Evolutionary conservation across 2,797 vertebrate genomes (phyloP), one percentile per base, ranked within the genome.

Genomic region (Nothura maculosa): DNA sequence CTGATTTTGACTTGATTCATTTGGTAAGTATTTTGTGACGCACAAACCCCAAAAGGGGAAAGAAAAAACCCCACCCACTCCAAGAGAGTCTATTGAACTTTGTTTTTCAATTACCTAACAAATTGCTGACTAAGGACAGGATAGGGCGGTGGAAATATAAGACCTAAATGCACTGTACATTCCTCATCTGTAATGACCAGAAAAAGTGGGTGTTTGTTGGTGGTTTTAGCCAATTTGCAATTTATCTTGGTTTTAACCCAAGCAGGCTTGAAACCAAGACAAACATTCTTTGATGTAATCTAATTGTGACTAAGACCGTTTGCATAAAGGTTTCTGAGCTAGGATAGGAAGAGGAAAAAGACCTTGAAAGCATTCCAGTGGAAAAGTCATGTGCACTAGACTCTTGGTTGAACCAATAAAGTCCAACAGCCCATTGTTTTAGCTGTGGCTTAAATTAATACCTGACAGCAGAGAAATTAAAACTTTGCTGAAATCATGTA

Each of bases 231-330:
- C 96, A 94, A 87, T 92, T 94, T 94, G 91, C 89, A 87, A 73
- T 97, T 98, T 97, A 96, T 97, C 96, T 98, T 98, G 97, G 96
- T 97, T 97, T 95, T 86, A 93, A 92, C 97, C 97, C 97, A 98
- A 97, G 93, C 86, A 95, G 97, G 97, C 97, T 94, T 72, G 72
- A 88, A 91, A 97, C 97, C 96, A 98, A 98, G 96, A 98, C 95
- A 98, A 98, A 98, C 94, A 98, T 83, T 67, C 96, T 97, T 96
- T 97, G 97, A 97, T 97, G 97, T 95, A 62, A 94, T 95, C 94
- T 87, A 89, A 83, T 87, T 92, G 87, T 97, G 97, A 96, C 96
- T 98, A 92, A 95, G 96, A 93, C 85, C 60, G n/a, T 93, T 89
- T 93, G 87, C 92, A 86, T 87, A 90, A 89, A 73, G 79, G 79